Percentiles rank a stretch among this genome's conserved stretches.
These are phyloP conservation scores for Lycocerus yunnanus DNA, from an alignment of 2,888 invertebrate species.

Conservation along the genomic window DNA sequence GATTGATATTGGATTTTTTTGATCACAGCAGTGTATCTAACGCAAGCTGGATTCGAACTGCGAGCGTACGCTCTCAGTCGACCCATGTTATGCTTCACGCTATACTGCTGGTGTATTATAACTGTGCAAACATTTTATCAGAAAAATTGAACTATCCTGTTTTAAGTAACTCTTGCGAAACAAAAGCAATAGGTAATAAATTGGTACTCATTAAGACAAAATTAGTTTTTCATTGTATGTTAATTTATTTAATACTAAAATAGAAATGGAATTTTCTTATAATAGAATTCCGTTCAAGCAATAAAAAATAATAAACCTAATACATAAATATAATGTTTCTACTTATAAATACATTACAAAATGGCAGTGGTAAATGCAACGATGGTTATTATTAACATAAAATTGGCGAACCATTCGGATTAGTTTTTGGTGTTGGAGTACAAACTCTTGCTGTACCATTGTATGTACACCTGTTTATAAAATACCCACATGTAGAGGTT, in stretches of 20 bases:
- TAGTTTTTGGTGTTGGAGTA: conserved; percentile 76
- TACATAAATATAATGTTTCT: neutral
- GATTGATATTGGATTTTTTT: too few relatives aligned
- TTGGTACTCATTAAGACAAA: neutral
- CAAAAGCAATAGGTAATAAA: too few relatives aligned
- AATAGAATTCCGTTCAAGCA: neutral
- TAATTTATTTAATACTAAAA: neutral
- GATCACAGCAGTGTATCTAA: too few relatives aligned
- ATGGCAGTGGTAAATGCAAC: neutral
- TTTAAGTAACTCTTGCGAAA: too few relatives aligned
- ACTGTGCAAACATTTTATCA: too few relatives aligned
- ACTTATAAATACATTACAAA: neutral
- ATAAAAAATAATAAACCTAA: neutral
- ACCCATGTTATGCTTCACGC: too few relatives aligned
- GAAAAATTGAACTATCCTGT: too few relatives aligned
- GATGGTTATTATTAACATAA: conserved; percentile 57
- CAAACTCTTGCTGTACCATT: conserved; percentile 82
- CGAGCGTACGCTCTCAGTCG: too few relatives aligned
- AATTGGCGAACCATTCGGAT: conserved; percentile 75
- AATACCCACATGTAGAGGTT: conserved; percentile 85
- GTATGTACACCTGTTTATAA: conserved; percentile 83
- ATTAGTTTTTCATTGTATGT: neutral
- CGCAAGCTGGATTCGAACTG: too few relatives aligned
- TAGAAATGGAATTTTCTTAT: neutral
- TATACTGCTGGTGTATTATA: too few relatives aligned